Evolutionary conservation across 1,140 invertebrate genomes (phyloP).

Genomic region (Cotesia chilonis): DNA sequence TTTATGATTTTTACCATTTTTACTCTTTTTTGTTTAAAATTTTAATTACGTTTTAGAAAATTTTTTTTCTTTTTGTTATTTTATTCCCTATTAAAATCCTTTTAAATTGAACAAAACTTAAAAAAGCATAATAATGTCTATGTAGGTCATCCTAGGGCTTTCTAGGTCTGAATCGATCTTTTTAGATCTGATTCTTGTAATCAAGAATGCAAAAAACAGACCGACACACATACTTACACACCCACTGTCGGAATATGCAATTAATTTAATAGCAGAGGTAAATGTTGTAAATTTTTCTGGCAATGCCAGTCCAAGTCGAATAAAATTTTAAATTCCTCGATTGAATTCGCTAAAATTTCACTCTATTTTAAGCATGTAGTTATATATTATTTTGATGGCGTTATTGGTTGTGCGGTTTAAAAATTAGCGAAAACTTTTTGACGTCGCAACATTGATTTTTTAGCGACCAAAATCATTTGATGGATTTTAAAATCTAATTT

Average conservation of each 20-base stretch:
- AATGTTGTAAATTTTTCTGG: neutral
- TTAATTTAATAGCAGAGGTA: neutral
- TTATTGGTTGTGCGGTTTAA: neutral
- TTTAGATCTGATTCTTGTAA: neutral
- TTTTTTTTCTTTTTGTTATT: too few relatives aligned
- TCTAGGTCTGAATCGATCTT: conserved; percentile 4
- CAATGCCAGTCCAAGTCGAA: conserved; percentile 2
- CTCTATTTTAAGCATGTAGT: too few relatives aligned
- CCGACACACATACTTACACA: neutral
- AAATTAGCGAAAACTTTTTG: neutral
- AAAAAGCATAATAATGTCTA: neutral
- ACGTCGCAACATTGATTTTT: too few relatives aligned
- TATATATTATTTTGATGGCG: too few relatives aligned
- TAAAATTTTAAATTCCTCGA: conserved; percentile 7
- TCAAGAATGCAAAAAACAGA: conserved; percentile 1
- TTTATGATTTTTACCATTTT: too few relatives aligned
- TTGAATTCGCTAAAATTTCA: neutral
- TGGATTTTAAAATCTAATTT: too few relatives aligned
- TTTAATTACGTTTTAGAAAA: too few relatives aligned
- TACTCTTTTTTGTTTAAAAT: too few relatives aligned
- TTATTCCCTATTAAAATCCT: too few relatives aligned
- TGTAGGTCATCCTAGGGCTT: conserved; percentile 28
- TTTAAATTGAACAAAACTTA: too few relatives aligned
- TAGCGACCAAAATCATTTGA: neutral
- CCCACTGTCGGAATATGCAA: neutral